These are phyloP conservation scores for Tarsius wallacei DNA, from an alignment of 2,797 vertebrate genomes.

Conservation along the genomic window DNA sequence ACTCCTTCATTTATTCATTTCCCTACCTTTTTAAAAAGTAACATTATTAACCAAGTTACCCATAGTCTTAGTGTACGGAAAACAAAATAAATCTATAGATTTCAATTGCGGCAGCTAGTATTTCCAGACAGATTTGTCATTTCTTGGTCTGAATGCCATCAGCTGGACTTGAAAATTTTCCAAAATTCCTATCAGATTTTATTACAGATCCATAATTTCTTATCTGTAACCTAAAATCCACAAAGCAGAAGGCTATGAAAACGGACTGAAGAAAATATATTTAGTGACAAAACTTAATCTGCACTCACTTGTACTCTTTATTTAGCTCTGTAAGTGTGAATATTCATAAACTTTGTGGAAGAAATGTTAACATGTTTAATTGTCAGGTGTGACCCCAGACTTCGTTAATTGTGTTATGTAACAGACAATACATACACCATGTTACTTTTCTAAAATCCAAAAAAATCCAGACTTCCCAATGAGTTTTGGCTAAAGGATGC, in stretches of 20 bases:
- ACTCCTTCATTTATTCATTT: neutral
- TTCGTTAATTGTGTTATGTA: neutral
- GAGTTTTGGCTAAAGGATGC: neutral
- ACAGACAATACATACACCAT: neutral
- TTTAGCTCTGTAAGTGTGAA: neutral
- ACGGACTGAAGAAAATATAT: neutral
- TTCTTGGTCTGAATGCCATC: conserved; percentile 10
- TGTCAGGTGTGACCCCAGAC: neutral
- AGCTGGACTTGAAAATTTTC: conserved; percentile 32
- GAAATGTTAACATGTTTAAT: neutral
- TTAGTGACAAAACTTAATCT: neutral
- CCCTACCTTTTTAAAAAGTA: neutral
- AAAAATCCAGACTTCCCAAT: neutral
- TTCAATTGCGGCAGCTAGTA: neutral
- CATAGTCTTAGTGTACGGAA: neutral
- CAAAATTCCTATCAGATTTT: conserved; percentile 51
- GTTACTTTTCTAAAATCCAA: neutral
- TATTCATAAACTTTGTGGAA: conserved; percentile 16
- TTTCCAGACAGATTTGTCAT: conserved; percentile 50
- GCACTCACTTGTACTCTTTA: neutral
- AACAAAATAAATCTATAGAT: neutral
- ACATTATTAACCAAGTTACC: neutral
- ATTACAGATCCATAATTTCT: neutral
- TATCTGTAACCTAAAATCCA: neutral
- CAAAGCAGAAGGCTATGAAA: conserved; percentile 29